A percentile compares a stretch with the other conserved stretches of the same genome.
Conservation (phyloP, 1,140 invertebrate species). For the Megathymus violae region DNA sequence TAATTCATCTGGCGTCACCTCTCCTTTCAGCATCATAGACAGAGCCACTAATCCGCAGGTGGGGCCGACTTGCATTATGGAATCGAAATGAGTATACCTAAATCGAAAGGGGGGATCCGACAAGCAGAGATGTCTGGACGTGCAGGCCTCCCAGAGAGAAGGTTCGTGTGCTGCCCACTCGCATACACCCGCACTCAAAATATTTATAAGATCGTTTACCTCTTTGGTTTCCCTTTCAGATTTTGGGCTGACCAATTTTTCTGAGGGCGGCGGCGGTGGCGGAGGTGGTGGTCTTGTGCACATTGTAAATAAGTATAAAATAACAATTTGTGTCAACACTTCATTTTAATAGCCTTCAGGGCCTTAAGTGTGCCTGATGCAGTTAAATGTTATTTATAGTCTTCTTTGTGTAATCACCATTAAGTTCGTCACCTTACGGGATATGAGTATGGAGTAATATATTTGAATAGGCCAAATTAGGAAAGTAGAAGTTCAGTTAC, state of each 20-base stretch:
- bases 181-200: conserved; percentile 45
- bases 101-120: conserved; percentile 66
- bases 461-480: not conserved
- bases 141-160: conserved; percentile 77
- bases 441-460: not conserved
- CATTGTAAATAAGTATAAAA: conserved; percentile 46
- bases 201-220: not conserved
- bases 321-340: not conserved
- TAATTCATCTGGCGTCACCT: conserved; percentile 85
- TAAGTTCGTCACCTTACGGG: not conserved
- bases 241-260: conserved; percentile 15
- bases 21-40: conserved; percentile 88
- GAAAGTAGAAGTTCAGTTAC: not conserved
- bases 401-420: conserved; percentile 13
- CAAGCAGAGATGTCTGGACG: conserved; percentile 72
- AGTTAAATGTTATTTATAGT: conserved; percentile 22
- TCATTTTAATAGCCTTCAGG: not conserved
- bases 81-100: conserved; percentile 66
- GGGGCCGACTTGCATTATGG: conserved; percentile 83
- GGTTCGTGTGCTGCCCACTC: conserved; percentile 75
- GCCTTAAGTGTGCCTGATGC: not conserved
- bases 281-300: conserved; percentile 64
- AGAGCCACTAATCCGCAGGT: conserved; percentile 93
- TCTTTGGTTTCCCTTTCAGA: conserved; percentile 20
- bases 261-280: conserved; percentile 53